Percentiles rank a stretch among this genome's conserved stretches.
Conservation (phyloP, 2,888 invertebrate genomes). For the Stenichneumon culpator region DNA sequence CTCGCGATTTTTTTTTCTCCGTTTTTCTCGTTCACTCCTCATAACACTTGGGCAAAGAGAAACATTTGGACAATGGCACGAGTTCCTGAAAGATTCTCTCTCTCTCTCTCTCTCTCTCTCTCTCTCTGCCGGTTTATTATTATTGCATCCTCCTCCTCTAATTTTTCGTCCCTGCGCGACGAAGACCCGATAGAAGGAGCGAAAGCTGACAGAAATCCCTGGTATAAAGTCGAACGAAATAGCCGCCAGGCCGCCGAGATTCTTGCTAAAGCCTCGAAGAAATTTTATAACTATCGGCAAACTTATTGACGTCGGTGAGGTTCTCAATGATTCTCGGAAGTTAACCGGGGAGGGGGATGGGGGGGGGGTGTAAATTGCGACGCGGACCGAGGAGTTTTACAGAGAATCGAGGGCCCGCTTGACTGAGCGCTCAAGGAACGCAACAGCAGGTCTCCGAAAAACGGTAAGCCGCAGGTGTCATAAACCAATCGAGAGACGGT, state of each 20-base stretch:
- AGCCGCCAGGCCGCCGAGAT: conserved; percentile 14
- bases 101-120: conserved; percentile 38
- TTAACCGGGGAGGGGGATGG: background rate
- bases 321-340: conserved; percentile 54
- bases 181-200: background rate
- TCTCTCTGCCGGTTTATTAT: conserved; percentile 56
- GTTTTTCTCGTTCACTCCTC: conserved; percentile 26
- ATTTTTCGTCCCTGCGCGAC: conserved; percentile 15
- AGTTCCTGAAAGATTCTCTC: conserved; percentile 14
- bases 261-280: conserved; percentile 43
- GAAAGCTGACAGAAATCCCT: conserved; percentile 4
- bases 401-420: conserved; percentile 10
- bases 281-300: conserved; percentile 17
- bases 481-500: conserved; percentile 60
- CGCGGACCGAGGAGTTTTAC: conserved; percentile 10
- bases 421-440: conserved; percentile 28
- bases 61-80: conserved; percentile 62
- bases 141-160: conserved; percentile 34
- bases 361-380: conserved; percentile 37
- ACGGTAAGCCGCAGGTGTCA: conserved; percentile 66
- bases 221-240: conserved; percentile 10
- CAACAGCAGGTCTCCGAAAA: conserved; percentile 59
- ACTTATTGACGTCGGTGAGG: conserved; percentile 48
- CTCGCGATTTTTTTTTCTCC: background rate
- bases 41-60: conserved; percentile 34